Percentiles rank a stretch among this genome's conserved stretches.
These are phyloP conservation scores for Clarias laeviceps DNA, from an alignment of 2,797 vertebrate genomes.

Conservation along the genomic window DNA sequence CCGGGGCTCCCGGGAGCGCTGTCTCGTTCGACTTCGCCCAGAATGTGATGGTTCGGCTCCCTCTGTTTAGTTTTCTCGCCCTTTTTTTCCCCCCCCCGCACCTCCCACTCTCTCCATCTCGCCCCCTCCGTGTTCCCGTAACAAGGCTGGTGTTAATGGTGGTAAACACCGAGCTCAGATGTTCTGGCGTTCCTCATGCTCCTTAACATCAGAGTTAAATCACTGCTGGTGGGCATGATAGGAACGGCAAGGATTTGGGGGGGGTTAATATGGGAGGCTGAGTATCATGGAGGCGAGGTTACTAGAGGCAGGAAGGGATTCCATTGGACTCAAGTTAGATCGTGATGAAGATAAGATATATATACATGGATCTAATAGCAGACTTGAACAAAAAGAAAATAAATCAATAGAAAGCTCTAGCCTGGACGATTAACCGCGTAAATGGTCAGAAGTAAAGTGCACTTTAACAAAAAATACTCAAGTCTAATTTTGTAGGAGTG, in stretches of 20 bases:
- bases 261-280: not conserved
- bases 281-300: not conserved
- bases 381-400: too few species aligned
- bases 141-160: slow-evolving; percentile 34
- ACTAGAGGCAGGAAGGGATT: not conserved
- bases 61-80: slow-evolving; percentile 59
- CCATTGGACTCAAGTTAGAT: not conserved
- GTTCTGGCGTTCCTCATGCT: slow-evolving; percentile 14
- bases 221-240: not conserved
- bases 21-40: slow-evolving; percentile 35
- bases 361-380: not conserved
- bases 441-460: not conserved
- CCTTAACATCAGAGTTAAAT: not conserved
- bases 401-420: not conserved
- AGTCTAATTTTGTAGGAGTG: not conserved
- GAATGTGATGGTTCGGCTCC: slow-evolving; percentile 63
- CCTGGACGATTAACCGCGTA: not conserved
- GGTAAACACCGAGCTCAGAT: slow-evolving; percentile 1
- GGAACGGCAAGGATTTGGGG: not conserved
- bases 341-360: not conserved
- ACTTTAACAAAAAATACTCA: not conserved
- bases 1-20: slow-evolving; percentile 28
- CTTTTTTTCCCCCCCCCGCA: slow-evolving; percentile 16
- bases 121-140: slow-evolving; percentile 27
- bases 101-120: slow-evolving; percentile 36